phyloP scores from a whole-genome alignment of 2,797 vertebrate species.

The Myripristis murdjan region DNA sequence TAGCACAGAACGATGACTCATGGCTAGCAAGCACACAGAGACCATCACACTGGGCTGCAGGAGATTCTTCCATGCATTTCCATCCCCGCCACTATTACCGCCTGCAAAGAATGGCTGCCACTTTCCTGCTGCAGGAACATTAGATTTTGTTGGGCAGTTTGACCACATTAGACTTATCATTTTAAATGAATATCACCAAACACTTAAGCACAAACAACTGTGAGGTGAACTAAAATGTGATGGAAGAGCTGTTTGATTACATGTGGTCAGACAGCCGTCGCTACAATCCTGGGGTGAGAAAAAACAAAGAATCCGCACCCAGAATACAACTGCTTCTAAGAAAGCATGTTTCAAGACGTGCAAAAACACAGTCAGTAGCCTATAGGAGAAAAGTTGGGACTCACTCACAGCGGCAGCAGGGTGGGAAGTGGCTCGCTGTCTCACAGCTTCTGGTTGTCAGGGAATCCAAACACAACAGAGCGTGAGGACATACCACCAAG shows the following conservation, averaged over 20 bases:
- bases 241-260: background rate
- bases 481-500: constrained; percentile 82
- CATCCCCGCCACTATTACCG: background rate
- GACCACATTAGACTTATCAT: background rate
- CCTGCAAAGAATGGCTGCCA: constrained; percentile 35
- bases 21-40: constrained; percentile 34
- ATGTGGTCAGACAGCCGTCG: background rate
- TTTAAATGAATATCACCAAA: background rate
- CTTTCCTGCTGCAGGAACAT: background rate
- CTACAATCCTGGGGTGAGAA: constrained; percentile 1
- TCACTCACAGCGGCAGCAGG: constrained; percentile 68
- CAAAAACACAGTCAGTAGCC: constrained; percentile 30
- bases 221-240: background rate
- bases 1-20: constrained; percentile 76
- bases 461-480: constrained; percentile 85
- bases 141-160: constrained; percentile 2
- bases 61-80: constrained; percentile 30
- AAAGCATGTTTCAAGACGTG: constrained; percentile 18
- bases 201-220: background rate
- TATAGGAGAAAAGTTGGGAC: constrained; percentile 74
- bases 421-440: constrained; percentile 66
- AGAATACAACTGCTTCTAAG: background rate
- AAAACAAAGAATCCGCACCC: constrained; percentile 11
- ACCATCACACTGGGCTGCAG: constrained; percentile 35
- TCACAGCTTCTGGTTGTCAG: constrained; percentile 82